Evolutionary conservation across 2,797 vertebrate species (phyloP).

Genomic region (Merluccius polli): DNA sequence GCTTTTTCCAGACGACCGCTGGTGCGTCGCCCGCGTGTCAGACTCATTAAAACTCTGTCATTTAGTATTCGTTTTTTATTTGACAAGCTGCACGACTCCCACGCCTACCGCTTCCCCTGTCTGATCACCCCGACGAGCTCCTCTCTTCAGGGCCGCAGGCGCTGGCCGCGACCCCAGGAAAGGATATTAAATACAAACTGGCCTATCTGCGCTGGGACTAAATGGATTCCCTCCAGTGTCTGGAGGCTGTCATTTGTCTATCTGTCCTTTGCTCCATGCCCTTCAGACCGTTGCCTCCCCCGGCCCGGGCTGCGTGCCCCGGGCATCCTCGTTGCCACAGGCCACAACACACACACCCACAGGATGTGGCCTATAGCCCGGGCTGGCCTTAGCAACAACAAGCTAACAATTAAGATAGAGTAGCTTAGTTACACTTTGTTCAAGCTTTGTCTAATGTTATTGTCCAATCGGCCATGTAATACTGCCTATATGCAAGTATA

Average conservation of each 20-base stretch:
- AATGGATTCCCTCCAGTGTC: neutral
- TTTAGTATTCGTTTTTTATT: neutral
- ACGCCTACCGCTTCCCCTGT: neutral
- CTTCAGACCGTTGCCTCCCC: slow-evolving; percentile 11
- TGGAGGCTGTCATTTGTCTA: neutral
- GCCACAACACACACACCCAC: neutral
- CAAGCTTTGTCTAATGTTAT: neutral
- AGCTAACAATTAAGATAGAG: neutral
- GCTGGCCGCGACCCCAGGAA: neutral
- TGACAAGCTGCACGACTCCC: neutral
- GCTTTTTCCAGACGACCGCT: neutral
- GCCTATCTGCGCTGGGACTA: neutral
- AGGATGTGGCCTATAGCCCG: neutral
- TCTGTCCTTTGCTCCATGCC: slow-evolving; percentile 21
- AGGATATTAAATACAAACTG: neutral
- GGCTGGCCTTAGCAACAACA: neutral
- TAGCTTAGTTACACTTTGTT: neutral
- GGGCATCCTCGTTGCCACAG: slow-evolving; percentile 1
- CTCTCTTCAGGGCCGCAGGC: neutral
- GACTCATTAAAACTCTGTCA: slow-evolving; percentile 12
- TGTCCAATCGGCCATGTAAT: neutral
- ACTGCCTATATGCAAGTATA: neutral
- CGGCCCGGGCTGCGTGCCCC: neutral
- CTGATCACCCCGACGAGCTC: neutral
- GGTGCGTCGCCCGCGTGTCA: no score